These are phyloP conservation scores for Palythoa grandis DNA, from an alignment of 92 coral and sea anemone species.

Conservation along the genomic window DNA sequence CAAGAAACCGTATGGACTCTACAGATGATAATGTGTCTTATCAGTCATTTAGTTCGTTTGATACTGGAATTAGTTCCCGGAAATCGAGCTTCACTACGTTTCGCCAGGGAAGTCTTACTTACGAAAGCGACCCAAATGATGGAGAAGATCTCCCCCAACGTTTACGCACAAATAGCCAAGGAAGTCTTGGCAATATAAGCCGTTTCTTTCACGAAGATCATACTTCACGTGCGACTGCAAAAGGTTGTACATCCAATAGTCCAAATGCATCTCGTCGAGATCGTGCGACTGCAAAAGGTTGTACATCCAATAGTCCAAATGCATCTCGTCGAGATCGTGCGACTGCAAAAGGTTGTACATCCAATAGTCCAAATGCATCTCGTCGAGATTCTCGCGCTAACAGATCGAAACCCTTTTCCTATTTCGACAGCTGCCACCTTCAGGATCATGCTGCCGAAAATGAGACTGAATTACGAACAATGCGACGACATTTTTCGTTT, in stretches of 20 bases:
- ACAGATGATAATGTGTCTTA: constrained; percentile 3
- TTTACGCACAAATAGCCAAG: neutral
- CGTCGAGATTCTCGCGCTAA: neutral
- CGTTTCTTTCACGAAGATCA: neutral
- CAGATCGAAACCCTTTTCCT: constrained; percentile 23
- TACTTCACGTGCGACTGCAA: constrained; percentile 6
- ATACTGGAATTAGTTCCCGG: neutral
- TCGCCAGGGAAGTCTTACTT: constrained; percentile 19
- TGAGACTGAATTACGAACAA: neutral
- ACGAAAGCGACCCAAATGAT: neutral
- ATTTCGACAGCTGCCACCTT: constrained; percentile 1
- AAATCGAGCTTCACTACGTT: constrained; percentile 25
- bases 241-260: neutral
- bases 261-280: neutral
- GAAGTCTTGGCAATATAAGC: neutral
- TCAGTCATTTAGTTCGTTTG: constrained; percentile 14
- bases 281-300: constrained; percentile 5
- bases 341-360: neutral
- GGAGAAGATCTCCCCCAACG: neutral
- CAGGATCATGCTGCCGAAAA: neutral
- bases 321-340: neutral
- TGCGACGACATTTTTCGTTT: constrained; percentile 1
- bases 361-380: neutral
- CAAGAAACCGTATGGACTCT: constrained; percentile 2
- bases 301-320: neutral